Conservation (phyloP, 2,797 vertebrate genomes). For the Melanotaenia nigrans region DNA sequence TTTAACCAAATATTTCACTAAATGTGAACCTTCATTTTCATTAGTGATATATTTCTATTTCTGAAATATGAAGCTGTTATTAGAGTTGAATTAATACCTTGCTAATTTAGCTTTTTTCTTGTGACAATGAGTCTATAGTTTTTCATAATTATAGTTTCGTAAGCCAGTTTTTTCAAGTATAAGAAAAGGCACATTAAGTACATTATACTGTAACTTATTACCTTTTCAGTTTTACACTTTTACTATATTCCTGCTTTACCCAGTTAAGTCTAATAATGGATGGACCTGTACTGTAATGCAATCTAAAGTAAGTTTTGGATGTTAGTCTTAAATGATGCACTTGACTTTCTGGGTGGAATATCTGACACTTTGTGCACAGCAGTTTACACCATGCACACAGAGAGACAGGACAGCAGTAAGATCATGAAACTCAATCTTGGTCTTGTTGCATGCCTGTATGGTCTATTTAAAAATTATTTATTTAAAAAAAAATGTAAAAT, state of each 20-base stretch:
- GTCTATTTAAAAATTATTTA: neutral
- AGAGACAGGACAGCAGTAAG: neutral
- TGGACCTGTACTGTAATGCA: neutral
- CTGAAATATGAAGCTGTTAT: constrained; percentile 17
- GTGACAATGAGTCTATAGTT: constrained; percentile 4
- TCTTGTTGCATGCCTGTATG: neutral
- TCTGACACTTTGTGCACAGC: neutral
- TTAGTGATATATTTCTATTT: constrained; percentile 20
- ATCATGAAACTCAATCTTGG: neutral
- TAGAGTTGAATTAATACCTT: constrained; percentile 2
- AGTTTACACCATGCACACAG: neutral
- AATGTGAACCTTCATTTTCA: constrained; percentile 28
- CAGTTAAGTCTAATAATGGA: neutral
- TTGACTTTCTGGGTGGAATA: neutral
- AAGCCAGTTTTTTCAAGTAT: constrained; percentile 2
- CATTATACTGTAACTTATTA: neutral
- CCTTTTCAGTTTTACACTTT: constrained; percentile 5
- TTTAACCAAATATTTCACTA: constrained; percentile 9
- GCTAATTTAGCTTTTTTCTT: constrained; percentile 9
- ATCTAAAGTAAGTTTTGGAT: neutral
- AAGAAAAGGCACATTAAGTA: neutral
- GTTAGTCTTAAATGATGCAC: neutral
- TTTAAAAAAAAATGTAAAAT: neutral
- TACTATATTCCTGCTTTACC: neutral
- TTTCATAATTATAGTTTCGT: neutral